These are phyloP conservation scores for Hydrocynus forskahlii DNA, from an alignment of 2,797 vertebrate species.

Conservation along the genomic window DNA sequence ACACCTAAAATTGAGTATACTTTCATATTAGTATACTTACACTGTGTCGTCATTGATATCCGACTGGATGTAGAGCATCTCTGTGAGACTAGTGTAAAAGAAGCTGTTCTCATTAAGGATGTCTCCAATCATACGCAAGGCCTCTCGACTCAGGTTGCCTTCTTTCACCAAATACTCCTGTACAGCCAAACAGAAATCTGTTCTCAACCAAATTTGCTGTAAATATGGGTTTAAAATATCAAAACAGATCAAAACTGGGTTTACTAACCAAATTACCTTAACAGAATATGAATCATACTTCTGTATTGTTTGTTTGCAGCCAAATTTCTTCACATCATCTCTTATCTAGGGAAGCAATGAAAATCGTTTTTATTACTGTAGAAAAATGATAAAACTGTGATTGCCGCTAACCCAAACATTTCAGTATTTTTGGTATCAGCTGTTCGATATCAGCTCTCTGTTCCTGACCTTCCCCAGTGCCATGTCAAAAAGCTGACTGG, in stretches of 20 bases:
- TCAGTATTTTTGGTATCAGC: background rate
- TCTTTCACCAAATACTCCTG: conserved; percentile 82
- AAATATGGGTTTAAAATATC: background rate
- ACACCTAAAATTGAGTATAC: background rate
- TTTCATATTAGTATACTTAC: conserved; percentile 66
- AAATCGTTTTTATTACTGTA: background rate
- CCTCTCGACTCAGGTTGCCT: conserved; percentile 80
- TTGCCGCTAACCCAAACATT: background rate
- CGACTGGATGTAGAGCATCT: conserved; percentile 79
- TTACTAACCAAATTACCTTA: conserved; percentile 76
- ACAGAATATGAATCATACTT: conserved; percentile 82
- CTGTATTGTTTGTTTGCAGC: conserved; percentile 70
- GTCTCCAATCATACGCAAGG: conserved; percentile 83
- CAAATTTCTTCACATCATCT: conserved; percentile 69
- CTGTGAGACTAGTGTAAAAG: conserved; percentile 79
- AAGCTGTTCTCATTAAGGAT: conserved; percentile 84
- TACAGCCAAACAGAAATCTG: conserved; percentile 16
- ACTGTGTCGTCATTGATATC: conserved; percentile 78
- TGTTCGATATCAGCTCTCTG: background rate
- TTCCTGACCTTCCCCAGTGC: conserved; percentile 77
- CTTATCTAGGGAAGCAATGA: conserved; percentile 67
- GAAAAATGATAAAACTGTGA: background rate
- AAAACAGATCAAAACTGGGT: background rate
- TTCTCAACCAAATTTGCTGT: background rate
- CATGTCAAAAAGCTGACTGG: conserved; percentile 73